These are phyloP conservation scores for Pantherophis guttatus DNA, from an alignment of 2,113 vertebrate species.

Conservation along the genomic window DNA sequence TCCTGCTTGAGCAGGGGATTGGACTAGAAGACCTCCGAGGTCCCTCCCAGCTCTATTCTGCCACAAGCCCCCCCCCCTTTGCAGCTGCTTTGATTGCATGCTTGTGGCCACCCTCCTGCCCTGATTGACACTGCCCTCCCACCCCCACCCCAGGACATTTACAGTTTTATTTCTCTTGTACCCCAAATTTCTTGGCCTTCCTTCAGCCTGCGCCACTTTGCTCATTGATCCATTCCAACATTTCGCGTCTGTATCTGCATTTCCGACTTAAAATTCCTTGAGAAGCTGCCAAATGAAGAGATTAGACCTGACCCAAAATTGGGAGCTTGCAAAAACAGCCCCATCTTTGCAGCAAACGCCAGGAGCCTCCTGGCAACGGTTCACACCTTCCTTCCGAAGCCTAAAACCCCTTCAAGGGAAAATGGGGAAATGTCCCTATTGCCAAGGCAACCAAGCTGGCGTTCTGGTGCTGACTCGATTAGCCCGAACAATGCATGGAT, in stretches of 20 bases:
- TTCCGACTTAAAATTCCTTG: background rate
- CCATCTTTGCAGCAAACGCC: background rate
- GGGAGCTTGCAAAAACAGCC: background rate
- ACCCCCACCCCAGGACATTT: background rate
- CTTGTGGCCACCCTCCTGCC: rapidly evolving
- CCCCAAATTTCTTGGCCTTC: background rate
- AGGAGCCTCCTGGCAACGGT: background rate
- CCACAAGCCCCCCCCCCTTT: background rate
- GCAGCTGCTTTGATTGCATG: background rate
- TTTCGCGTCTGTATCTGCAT: background rate
- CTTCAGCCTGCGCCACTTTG: background rate
- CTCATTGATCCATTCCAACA: background rate
- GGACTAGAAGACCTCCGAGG: background rate
- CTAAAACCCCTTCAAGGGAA: background rate
- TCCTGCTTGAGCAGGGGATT: background rate
- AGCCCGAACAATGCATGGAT: background rate
- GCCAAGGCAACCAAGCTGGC: background rate
- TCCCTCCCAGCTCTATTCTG: background rate
- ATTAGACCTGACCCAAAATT: background rate
- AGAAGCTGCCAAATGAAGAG: background rate
- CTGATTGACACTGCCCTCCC: background rate
- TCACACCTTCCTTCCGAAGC: background rate
- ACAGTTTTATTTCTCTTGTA: background rate
- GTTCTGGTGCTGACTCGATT: rapidly evolving
- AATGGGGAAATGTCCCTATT: background rate